Conservation (phyloP, 2,113 vertebrate genomes). For the Sturnus vulgaris region DNA sequence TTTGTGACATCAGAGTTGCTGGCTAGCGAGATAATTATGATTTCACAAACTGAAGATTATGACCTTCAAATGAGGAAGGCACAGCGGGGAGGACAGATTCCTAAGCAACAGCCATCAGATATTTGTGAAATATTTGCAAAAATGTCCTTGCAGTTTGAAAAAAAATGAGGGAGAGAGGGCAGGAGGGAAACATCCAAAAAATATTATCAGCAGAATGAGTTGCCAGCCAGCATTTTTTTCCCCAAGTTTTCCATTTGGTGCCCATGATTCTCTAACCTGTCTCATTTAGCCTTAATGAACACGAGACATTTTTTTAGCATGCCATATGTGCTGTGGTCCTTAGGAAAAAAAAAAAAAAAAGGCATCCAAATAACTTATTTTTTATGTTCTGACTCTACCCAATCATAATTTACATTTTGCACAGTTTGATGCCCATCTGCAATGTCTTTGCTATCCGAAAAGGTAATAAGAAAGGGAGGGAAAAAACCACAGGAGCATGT, state of each 20-base stretch:
- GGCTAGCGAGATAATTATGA: constrained; percentile 56
- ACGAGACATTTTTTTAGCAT: constrained; percentile 37
- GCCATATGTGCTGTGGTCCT: constrained; percentile 60
- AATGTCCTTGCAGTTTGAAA: constrained; percentile 52
- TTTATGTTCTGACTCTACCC: constrained; percentile 46
- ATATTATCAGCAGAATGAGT: constrained; percentile 54
- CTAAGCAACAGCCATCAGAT: constrained; percentile 45
- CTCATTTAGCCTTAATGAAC: constrained; percentile 65
- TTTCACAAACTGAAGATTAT: constrained; percentile 59
- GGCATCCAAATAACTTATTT: constrained; percentile 43
- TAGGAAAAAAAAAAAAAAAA: constrained; percentile 10
- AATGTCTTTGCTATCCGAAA: constrained; percentile 19
- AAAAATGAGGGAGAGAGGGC: constrained; percentile 18
- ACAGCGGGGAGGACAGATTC: constrained; percentile 52
- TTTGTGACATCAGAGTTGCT: constrained; percentile 63
- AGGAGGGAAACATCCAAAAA: constrained; percentile 62
- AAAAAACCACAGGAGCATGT: background rate
- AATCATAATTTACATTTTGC: constrained; percentile 61
- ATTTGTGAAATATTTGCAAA: constrained; percentile 62
- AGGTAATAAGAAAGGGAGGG: constrained; percentile 44
- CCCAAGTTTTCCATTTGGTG: constrained; percentile 40
- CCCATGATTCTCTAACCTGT: constrained; percentile 60
- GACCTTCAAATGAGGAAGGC: constrained; percentile 61
- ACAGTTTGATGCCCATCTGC: constrained; percentile 66
- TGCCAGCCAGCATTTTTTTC: constrained; percentile 40